Evolutionary conservation across 1,140 invertebrate species (phyloP).

Genomic region (Linepithema humile): DNA sequence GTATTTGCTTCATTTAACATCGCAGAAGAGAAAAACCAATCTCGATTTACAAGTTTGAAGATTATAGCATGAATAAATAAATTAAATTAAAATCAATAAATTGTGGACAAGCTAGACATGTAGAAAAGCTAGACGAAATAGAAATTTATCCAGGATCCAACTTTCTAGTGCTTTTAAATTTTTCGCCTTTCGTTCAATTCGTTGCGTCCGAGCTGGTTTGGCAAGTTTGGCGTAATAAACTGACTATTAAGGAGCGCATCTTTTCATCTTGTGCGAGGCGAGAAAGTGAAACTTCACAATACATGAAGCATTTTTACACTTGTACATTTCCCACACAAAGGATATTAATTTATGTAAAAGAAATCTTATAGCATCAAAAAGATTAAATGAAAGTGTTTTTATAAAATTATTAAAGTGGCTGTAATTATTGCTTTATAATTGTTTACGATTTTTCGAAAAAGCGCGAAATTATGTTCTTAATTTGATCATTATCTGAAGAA

Average conservation of each 20-base stretch:
- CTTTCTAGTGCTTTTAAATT: conserved; percentile 56
- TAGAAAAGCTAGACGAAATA: conserved; percentile 30
- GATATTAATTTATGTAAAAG: conserved; percentile 1
- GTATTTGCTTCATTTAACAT: background rate
- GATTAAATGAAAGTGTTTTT: background rate
- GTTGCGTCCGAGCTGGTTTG: conserved; percentile 30
- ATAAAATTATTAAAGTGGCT: background rate
- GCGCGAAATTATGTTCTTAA: background rate
- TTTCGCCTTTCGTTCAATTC: conserved; percentile 60
- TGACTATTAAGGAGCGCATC: conserved; percentile 21
- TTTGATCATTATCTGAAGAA: background rate
- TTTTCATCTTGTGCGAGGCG: background rate
- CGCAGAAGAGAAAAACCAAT: background rate
- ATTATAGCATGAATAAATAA: background rate
- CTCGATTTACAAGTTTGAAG: background rate
- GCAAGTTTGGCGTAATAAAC: conserved; percentile 6
- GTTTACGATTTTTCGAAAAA: background rate
- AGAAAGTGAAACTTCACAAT: conserved; percentile 41
- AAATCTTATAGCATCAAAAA: background rate
- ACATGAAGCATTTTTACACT: too few relatives aligned
- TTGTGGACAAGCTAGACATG: background rate
- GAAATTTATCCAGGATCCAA: conserved; percentile 50
- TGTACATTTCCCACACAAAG: background rate
- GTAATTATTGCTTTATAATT: conserved; percentile 8
- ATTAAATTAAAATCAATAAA: conserved; percentile 11